Evolutionary conservation across 1,140 invertebrate species (phyloP).

Genomic region (Aphaenogaster ashmeadi): DNA sequence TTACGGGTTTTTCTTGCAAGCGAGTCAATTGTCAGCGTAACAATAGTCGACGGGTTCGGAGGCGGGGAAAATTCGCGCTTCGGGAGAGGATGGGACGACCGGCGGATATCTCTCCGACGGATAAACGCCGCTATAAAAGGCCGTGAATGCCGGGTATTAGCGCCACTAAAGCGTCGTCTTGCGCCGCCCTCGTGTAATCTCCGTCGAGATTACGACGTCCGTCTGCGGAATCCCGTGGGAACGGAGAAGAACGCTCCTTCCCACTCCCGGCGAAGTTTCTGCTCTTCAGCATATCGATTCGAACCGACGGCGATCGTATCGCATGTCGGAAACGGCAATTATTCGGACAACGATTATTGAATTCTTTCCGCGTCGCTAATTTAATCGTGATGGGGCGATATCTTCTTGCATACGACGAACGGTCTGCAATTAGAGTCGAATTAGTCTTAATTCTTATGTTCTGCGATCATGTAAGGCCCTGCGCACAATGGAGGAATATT

Average conservation of each 20-base stretch:
- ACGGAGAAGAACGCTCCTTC: neutral
- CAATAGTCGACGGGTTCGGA: conserved; percentile 51
- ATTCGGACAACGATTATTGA: conserved; percentile 39
- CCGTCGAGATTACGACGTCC: conserved; percentile 70
- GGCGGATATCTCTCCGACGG: conserved; percentile 48
- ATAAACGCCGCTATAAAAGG: conserved; percentile 67
- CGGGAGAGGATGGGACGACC: neutral
- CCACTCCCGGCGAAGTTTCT: conserved; percentile 2
- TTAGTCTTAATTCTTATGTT: neutral
- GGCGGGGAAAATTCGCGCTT: conserved; percentile 13
- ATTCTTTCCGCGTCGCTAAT: conserved; percentile 55
- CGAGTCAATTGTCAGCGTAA: conserved; percentile 49
- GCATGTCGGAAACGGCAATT: conserved; percentile 28
- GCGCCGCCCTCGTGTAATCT: conserved; percentile 64
- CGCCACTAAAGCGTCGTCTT: conserved; percentile 63
- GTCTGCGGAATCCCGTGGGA: conserved; percentile 41
- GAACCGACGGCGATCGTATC: conserved; percentile 22
- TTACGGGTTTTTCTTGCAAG: conserved; percentile 34
- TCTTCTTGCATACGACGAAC: neutral
- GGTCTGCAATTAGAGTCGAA: neutral
- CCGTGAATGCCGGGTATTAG: conserved; percentile 67
- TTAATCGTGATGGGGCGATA: conserved; percentile 19
- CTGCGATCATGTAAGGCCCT: neutral
- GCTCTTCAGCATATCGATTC: conserved; percentile 54
- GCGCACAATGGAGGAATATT: no score